Conservation (phyloP, 2,797 vertebrate species). For the Gallinago stenura region DNA sequence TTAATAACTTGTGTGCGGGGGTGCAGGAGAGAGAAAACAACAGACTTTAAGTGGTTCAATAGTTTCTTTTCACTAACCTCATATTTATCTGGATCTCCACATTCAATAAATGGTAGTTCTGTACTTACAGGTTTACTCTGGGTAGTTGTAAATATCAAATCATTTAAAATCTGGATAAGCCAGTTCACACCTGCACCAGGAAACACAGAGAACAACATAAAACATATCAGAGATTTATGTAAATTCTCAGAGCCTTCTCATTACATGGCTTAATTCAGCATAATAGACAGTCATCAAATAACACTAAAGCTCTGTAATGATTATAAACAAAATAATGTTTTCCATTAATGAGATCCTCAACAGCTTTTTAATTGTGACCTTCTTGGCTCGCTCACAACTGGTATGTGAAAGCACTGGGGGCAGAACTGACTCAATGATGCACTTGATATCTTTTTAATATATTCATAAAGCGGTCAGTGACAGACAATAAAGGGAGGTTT, state of each 20-base stretch:
- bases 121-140: conserved; percentile 44
- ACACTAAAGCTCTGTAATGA: background rate
- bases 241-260: background rate
- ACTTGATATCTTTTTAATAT: background rate
- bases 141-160: conserved; percentile 59
- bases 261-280: background rate
- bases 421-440: background rate
- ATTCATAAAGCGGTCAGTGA: background rate
- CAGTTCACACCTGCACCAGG: conserved; percentile 68
- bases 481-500: background rate
- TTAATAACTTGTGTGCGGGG: background rate
- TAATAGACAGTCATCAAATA: background rate
- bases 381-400: background rate
- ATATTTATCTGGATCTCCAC: conserved; percentile 70
- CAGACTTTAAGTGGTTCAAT: background rate
- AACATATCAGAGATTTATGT: background rate
- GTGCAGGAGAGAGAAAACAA: background rate
- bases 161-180: conserved; percentile 67
- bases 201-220: conserved; percentile 37
- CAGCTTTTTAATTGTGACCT: background rate
- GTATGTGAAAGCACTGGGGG: background rate
- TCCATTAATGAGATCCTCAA: background rate
- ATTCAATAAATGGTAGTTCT: conserved; percentile 75
- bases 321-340: background rate
- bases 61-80: conserved; percentile 69